Evolutionary conservation across 1,140 invertebrate genomes (phyloP).

Genomic region (Zaprionus tsacasi): DNA sequence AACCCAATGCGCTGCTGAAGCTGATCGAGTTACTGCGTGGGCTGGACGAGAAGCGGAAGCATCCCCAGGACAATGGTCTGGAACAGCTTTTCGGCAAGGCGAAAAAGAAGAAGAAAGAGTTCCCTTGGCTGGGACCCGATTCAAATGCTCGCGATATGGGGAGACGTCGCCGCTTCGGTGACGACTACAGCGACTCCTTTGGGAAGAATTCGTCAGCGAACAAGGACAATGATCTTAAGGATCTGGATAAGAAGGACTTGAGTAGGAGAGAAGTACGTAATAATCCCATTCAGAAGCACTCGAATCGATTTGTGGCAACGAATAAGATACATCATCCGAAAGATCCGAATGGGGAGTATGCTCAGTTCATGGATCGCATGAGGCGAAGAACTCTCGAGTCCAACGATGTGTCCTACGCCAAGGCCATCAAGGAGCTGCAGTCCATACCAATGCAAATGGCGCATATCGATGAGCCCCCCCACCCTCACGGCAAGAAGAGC

Average conservation of each 20-base stretch:
- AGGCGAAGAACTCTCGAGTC: no score
- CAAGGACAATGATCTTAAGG: no score
- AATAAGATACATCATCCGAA: no score
- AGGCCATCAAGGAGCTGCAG: not conserved
- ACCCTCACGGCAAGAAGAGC: not conserved
- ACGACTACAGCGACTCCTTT: no score
- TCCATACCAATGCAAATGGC: not conserved
- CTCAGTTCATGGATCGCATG: no score
- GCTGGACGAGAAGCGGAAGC: not conserved
- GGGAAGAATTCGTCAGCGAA: no score
- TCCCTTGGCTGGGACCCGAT: no score
- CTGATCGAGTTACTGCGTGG: conserved; percentile 30
- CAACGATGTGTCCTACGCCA: not conserved
- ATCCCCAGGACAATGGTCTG: not conserved
- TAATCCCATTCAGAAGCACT: no score
- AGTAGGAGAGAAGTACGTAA: no score
- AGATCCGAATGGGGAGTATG: not conserved
- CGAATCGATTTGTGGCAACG: no score
- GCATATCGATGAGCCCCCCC: not conserved
- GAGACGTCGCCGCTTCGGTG: no score
- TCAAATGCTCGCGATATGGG: not conserved
- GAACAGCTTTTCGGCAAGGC: not conserved
- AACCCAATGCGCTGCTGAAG: conserved; percentile 13
- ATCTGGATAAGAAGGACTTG: no score
- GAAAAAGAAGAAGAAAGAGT: not conserved